Base-by-base conservation (phyloP, 2,113 vertebrate genomes). In the Thunnus thynnus region DNA sequence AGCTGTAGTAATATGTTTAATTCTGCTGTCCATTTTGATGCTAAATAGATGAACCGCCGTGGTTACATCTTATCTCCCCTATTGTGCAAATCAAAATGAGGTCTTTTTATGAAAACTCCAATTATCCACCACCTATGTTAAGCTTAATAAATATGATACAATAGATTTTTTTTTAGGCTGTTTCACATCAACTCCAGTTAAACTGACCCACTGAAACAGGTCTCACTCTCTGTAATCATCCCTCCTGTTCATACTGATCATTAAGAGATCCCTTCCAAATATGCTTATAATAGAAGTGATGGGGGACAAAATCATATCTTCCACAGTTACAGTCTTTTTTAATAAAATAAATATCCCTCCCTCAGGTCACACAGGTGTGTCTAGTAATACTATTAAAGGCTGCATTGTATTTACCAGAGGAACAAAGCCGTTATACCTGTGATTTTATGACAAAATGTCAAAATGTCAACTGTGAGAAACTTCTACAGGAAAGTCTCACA, bases 1-100 rank as follows among this genome's bases (percentile, higher is more conserved):
- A 56, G 51, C 47, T 52, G 51, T 7, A 14, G 46, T 22, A 47
- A 81, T 82, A 63, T 74, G 27, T 80, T 76, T 51, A 82, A 86
- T 82, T 78, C 8, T 18, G 1, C 48, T 72, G 18, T 44, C 63
- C 50, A 73, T 84, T 84, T 72, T 75, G 20, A 88, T 71, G 79
- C 48, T 82, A 84, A 85, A 62, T 22, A 80, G 76, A 80, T 54
- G 17, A 84, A 83, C 14, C 17, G 18, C 32, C 67, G 73, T 48
- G 48, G 48, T 72, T 48, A 54, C 51, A 69, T 20, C 69, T 69
- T 52, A 67, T 60, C 22, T 66, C 30, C 18, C 13, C 30, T 72
- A 74, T 44, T 52, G 72, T 55, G 30, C 25, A 52, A 54, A 76
- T 64, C 16, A 13, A 72, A 60, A 55, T 11, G 11, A 56, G 25